Conservation (phyloP, 2,888 invertebrate genomes). For the Steinernema scapterisci region DNA sequence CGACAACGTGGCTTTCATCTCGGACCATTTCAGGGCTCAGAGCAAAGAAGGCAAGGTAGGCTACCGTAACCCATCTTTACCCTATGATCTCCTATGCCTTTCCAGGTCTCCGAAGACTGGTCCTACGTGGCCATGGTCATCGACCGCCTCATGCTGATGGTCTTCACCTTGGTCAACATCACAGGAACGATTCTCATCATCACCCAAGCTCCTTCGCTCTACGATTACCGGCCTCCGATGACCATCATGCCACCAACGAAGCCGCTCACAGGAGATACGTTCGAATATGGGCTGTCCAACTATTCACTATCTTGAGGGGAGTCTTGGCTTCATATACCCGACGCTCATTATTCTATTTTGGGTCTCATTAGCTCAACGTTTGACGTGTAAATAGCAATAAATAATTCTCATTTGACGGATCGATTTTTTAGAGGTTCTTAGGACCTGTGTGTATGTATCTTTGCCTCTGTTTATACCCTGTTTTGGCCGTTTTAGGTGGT, state of each 20-base stretch:
- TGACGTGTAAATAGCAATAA: too few relatives aligned
- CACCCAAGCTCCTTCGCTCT: conserved; percentile 55
- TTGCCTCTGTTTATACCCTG: too few relatives aligned
- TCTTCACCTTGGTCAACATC: conserved; percentile 57
- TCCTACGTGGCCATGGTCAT: conserved; percentile 66
- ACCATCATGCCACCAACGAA: conserved; percentile 47
- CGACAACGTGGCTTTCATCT: conserved; percentile 66
- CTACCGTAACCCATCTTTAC: neutral
- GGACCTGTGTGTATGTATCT: too few relatives aligned
- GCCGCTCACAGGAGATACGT: conserved; percentile 51
- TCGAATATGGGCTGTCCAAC: conserved; percentile 39
- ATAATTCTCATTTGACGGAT: too few relatives aligned
- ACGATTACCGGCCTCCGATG: conserved; percentile 56
- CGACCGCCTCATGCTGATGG: conserved; percentile 62
- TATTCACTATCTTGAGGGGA: neutral
- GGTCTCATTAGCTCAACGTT: too few relatives aligned
- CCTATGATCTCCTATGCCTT: neutral
- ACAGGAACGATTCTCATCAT: conserved; percentile 60
- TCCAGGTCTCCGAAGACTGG: conserved; percentile 66
- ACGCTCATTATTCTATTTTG: too few relatives aligned
- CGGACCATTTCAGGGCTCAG: conserved; percentile 62
- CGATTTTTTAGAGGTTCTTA: too few relatives aligned
- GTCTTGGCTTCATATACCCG: too few relatives aligned
- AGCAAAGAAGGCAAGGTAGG: conserved; percentile 63
- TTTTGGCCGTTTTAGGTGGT: too few relatives aligned